phyloP scores from a whole-genome alignment of 2,797 vertebrate species.

The Acridotheres tristis region DNA sequence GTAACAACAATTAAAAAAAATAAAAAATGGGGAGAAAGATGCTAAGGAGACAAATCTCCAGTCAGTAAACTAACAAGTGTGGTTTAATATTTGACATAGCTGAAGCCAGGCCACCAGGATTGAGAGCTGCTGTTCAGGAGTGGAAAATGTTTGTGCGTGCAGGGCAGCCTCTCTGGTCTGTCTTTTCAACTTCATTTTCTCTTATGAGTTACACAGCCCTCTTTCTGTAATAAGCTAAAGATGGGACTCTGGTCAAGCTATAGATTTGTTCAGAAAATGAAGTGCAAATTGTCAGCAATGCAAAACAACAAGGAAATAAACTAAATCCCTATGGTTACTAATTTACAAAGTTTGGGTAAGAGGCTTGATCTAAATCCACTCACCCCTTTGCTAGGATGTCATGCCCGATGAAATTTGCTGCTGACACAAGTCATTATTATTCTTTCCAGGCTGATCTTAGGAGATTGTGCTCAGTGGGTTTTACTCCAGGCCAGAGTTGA shows the following conservation, averaged over 20 bases:
- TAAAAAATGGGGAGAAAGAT: background rate
- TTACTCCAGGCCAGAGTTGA: background rate
- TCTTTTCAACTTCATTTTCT: conserved; percentile 49
- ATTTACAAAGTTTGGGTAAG: conserved; percentile 22
- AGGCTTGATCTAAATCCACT: background rate
- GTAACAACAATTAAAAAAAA: conserved; percentile 82
- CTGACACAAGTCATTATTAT: background rate
- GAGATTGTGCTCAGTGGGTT: background rate
- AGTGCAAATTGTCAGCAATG: background rate
- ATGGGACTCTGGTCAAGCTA: background rate
- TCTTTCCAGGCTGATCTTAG: background rate
- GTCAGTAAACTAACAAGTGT: conserved; percentile 11
- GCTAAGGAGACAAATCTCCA: conserved; percentile 25
- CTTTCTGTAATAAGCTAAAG: conserved; percentile 62
- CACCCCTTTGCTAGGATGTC: background rate
- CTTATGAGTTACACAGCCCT: background rate
- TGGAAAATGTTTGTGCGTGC: background rate
- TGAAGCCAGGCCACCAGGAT: conserved; percentile 34
- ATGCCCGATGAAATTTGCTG: background rate
- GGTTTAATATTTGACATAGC: conserved; percentile 31
- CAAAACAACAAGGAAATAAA: conserved; percentile 20
- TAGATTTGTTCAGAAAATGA: conserved; percentile 24
- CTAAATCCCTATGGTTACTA: background rate
- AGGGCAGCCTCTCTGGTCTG: conserved; percentile 28
- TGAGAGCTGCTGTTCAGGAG: background rate